Conservation (phyloP, 2,888 invertebrate genomes). For the Caenorhabditis uteleia region DNA sequence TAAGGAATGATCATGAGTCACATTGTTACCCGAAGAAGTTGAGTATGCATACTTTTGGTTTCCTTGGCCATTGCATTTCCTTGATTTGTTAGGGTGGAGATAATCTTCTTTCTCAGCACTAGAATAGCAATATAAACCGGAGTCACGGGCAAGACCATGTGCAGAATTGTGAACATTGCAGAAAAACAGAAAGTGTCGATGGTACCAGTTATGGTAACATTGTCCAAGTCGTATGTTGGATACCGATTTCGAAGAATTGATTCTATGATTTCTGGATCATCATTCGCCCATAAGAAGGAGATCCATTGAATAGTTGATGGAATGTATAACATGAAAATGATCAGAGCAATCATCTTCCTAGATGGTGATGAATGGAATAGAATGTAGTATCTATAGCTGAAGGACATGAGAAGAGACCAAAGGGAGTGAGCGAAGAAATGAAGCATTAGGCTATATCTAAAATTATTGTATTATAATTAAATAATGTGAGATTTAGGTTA, state of each 20-base stretch:
- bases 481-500: not conserved
- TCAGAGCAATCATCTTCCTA: conserved; percentile 10
- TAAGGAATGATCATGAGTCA: not conserved
- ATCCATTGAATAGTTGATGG: conserved; percentile 18
- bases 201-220: conserved; percentile 14
- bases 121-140: conserved; percentile 14
- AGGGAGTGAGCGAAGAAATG: conserved; percentile 27
- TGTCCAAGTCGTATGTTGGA: conserved; percentile 28
- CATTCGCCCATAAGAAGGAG: conserved; percentile 21
- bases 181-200: conserved; percentile 8
- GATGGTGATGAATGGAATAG: conserved; percentile 25
- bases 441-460: conserved; percentile 33
- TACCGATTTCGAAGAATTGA: conserved; percentile 7
- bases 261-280: conserved; percentile 22
- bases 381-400: conserved; percentile 37
- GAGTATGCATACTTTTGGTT: conserved; percentile 15
- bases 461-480: not conserved
- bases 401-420: conserved; percentile 30
- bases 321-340: conserved; percentile 14
- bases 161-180: conserved; percentile 18
- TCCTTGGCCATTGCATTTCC: conserved; percentile 3
- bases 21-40: conserved; percentile 13
- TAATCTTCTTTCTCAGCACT: conserved; percentile 8
- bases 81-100: conserved; percentile 3
- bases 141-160: conserved; percentile 19